Percentiles rank a stretch among this genome's conserved stretches.
These are phyloP conservation scores for Tenualosa ilisha DNA, from an alignment of 2,797 vertebrate species.

Conservation along the genomic window DNA sequence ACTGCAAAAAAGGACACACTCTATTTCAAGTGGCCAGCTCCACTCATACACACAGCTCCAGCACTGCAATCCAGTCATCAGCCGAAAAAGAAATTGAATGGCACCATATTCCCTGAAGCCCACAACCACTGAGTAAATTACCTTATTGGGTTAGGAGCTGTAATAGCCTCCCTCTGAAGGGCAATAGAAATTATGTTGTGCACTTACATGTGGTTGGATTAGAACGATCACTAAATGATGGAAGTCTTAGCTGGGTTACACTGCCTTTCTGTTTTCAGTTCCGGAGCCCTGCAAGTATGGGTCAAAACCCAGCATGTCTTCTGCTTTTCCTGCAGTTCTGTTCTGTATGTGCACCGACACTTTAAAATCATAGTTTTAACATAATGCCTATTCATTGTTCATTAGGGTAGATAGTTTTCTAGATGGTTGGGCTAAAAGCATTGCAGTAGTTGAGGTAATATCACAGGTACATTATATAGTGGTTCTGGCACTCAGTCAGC, in stretches of 20 bases:
- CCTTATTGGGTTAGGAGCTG: slow-evolving; percentile 64
- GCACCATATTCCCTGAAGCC: slow-evolving; percentile 58
- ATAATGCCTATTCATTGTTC: too few relatives aligned
- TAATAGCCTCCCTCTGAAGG: slow-evolving; percentile 69
- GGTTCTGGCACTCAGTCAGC: slow-evolving; percentile 20
- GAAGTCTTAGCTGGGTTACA: slow-evolving; percentile 50
- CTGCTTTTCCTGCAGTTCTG: neutral
- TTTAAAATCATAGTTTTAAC: too few relatives aligned
- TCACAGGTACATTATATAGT: slow-evolving; percentile 39
- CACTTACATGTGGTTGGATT: slow-evolving; percentile 61
- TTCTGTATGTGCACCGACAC: neutral
- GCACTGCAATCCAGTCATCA: slow-evolving; percentile 54
- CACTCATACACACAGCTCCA: slow-evolving; percentile 56
- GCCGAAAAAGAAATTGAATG: slow-evolving; percentile 55
- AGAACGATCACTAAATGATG: slow-evolving; percentile 64
- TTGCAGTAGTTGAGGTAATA: slow-evolving; percentile 22
- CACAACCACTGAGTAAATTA: slow-evolving; percentile 65
- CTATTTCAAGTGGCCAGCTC: slow-evolving; percentile 56
- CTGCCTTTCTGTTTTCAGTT: slow-evolving; percentile 33
- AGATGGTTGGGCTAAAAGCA: too few relatives aligned
- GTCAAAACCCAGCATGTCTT: slow-evolving; percentile 39
- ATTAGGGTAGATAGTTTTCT: too few relatives aligned
- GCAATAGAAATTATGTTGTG: slow-evolving; percentile 67
- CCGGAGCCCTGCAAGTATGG: slow-evolving; percentile 21
- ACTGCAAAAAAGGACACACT: slow-evolving; percentile 50